A percentile compares a stretch with the other conserved stretches of the same genome.
Evolutionary conservation across 2,797 vertebrate species (phyloP).

Genomic region (Picus viridis): DNA sequence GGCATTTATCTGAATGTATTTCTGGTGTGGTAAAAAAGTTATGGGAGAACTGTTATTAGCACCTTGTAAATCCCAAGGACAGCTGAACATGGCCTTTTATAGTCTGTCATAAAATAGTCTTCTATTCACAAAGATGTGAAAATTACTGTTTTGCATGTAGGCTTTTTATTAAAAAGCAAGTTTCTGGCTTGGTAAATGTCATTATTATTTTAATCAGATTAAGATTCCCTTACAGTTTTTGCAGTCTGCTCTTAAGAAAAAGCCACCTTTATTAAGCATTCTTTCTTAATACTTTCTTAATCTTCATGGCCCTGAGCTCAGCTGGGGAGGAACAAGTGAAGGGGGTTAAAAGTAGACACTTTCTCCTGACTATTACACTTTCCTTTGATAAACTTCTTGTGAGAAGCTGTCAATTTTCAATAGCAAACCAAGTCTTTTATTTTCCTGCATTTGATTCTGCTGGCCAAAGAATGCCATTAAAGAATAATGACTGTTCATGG

Average conservation of each 20-base stretch:
- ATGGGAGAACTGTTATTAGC: background rate
- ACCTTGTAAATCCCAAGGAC: slow-evolving; percentile 17
- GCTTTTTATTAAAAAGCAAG: slow-evolving; percentile 34
- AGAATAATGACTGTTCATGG: slow-evolving; percentile 11
- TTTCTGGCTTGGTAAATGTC: slow-evolving; percentile 52
- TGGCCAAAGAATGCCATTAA: background rate
- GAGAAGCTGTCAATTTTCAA: slow-evolving; percentile 18
- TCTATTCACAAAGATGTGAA: slow-evolving; percentile 39
- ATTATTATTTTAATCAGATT: slow-evolving; percentile 64
- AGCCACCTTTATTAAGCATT: slow-evolving; percentile 22
- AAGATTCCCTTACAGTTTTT: background rate
- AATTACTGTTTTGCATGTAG: slow-evolving; percentile 31
- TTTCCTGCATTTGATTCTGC: background rate
- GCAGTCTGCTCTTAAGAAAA: slow-evolving; percentile 4
- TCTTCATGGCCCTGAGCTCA: background rate
- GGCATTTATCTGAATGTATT: slow-evolving; percentile 48
- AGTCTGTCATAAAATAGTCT: slow-evolving; percentile 3
- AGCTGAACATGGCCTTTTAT: slow-evolving; percentile 31
- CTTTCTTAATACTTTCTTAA: slow-evolving; percentile 43
- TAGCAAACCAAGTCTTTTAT: background rate
- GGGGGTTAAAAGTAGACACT: background rate
- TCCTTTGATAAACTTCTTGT: slow-evolving; percentile 13
- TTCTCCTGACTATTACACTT: background rate
- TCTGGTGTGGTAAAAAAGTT: slow-evolving; percentile 35
- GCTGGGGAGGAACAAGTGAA: background rate